Percentiles rank a stretch among this genome's conserved stretches.
Evolutionary conservation across 1,140 invertebrate species (phyloP).

Genomic region (Pseudachorutes palmiensis): DNA sequence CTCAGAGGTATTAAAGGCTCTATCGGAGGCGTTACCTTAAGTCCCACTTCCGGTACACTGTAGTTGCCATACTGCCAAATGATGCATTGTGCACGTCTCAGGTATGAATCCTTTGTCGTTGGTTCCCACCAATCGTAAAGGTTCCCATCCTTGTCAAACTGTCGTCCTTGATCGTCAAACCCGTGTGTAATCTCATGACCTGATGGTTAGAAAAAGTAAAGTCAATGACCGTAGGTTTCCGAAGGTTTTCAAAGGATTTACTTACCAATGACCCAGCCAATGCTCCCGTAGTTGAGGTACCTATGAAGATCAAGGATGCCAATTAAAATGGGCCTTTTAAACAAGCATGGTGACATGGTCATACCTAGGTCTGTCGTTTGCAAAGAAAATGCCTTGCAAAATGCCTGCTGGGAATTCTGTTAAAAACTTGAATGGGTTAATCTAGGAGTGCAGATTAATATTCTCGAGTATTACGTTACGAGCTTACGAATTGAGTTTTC

Average conservation of each 20-base stretch:
- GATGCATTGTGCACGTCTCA: slow-evolving; percentile 69
- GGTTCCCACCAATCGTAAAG: slow-evolving; percentile 75
- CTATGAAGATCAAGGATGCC: background rate
- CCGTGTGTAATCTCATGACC: slow-evolving; percentile 56
- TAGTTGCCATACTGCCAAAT: slow-evolving; percentile 82
- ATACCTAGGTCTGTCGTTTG: slow-evolving; percentile 64
- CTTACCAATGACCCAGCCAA: slow-evolving; percentile 57
- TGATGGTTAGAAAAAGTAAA: background rate
- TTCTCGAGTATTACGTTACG: background rate
- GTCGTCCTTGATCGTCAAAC: slow-evolving; percentile 61
- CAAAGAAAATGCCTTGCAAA: slow-evolving; percentile 69
- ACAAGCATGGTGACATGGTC: background rate
- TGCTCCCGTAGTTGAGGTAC: slow-evolving; percentile 80
- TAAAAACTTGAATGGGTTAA: slow-evolving; percentile 12
- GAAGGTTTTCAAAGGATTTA: background rate
- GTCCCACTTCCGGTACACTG: slow-evolving; percentile 56
- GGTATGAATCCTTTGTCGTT: slow-evolving; percentile 63
- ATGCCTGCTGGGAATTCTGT: slow-evolving; percentile 82
- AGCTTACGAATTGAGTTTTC: slow-evolving; percentile 67
- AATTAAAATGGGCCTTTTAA: background rate
- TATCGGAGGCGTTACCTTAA: slow-evolving; percentile 53
- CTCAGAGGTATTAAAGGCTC: background rate
- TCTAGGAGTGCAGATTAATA: too few relatives aligned
- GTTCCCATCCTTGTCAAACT: slow-evolving; percentile 84
- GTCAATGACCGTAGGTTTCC: background rate